A percentile compares a stretch with the other conserved stretches of the same genome.
Conservation (phyloP, 2,888 invertebrate species). For the Tiphia femorata region DNA sequence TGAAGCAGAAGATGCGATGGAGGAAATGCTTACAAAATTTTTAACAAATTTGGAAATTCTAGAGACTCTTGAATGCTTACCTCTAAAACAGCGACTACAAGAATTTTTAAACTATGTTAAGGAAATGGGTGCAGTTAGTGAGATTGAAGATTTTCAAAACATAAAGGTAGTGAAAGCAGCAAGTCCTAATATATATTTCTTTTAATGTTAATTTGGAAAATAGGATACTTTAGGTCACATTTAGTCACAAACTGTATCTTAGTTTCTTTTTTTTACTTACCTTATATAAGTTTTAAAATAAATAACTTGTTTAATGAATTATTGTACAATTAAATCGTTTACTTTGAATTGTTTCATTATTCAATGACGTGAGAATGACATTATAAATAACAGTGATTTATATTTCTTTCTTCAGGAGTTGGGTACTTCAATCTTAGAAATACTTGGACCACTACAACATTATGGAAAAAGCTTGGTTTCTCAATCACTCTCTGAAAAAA, state of each 20-base stretch:
- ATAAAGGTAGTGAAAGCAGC: slow-evolving; percentile 65
- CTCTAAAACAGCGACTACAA: slow-evolving; percentile 57
- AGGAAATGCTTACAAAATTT: slow-evolving; percentile 48
- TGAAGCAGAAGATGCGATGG: slow-evolving; percentile 28
- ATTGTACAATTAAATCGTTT: no score
- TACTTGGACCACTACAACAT: slow-evolving; percentile 54
- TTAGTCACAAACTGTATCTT: no score
- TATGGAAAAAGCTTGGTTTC: slow-evolving; percentile 58
- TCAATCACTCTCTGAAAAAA: slow-evolving; percentile 49
- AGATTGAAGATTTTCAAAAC: slow-evolving; percentile 64
- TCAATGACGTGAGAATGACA: no score
- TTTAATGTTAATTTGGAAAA: no score
- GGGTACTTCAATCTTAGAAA: slow-evolving; percentile 57
- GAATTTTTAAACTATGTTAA: slow-evolving; percentile 58
- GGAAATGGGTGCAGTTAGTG: slow-evolving; percentile 61
- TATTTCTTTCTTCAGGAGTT: slow-evolving; percentile 54
- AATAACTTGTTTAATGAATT: no score
- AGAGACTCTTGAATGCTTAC: slow-evolving; percentile 56
- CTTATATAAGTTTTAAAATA: no score
- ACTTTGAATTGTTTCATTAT: no score
- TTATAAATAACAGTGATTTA: no score
- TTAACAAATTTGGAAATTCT: slow-evolving; percentile 46
- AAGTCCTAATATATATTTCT: no score
- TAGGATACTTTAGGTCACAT: no score
- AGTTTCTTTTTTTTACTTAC: no score